Conservation (phyloP, 1,140 invertebrate genomes). For the Drosophila lacteicornis region DNA sequence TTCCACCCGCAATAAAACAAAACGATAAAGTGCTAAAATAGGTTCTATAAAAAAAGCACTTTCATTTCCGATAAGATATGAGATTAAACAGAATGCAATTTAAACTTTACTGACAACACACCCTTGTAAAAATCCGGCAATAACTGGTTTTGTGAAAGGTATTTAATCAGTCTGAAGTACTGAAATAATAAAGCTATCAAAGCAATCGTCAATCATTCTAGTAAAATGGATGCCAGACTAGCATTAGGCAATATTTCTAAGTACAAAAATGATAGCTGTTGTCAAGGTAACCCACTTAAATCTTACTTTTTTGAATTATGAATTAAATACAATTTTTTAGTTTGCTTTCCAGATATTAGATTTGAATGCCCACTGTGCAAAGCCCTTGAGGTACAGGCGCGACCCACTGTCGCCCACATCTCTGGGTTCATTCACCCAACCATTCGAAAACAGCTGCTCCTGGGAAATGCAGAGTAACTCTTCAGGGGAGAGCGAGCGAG, state of each 20-base stretch:
- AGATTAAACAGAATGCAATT: not conserved
- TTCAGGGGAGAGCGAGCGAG: constrained; percentile 49
- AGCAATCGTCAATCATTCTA: not conserved
- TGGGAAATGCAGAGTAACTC: constrained; percentile 48
- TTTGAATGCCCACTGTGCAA: constrained; percentile 2
- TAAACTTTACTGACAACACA: not conserved
- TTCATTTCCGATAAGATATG: constrained; percentile 6
- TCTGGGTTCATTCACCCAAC: constrained; percentile 76
- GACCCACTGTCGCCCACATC: constrained; percentile 24
- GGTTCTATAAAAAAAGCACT: not conserved
- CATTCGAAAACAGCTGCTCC: constrained; percentile 70
- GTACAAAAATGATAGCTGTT: too few relatives aligned
- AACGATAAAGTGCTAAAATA: not conserved
- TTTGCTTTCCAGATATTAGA: too few relatives aligned
- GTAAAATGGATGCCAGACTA: not conserved
- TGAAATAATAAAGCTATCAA: not conserved
- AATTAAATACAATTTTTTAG: too few relatives aligned
- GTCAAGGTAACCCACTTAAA: too few relatives aligned
- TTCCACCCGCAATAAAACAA: not conserved
- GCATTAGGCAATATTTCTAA: not conserved
- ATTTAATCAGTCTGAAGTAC: constrained; percentile 1
- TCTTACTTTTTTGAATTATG: too few relatives aligned
- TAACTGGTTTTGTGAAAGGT: not conserved
- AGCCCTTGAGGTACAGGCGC: constrained; percentile 31
- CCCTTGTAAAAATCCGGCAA: not conserved